Conservation (phyloP, 2,797 vertebrate genomes). For the Acipenser ruthenus region DNA sequence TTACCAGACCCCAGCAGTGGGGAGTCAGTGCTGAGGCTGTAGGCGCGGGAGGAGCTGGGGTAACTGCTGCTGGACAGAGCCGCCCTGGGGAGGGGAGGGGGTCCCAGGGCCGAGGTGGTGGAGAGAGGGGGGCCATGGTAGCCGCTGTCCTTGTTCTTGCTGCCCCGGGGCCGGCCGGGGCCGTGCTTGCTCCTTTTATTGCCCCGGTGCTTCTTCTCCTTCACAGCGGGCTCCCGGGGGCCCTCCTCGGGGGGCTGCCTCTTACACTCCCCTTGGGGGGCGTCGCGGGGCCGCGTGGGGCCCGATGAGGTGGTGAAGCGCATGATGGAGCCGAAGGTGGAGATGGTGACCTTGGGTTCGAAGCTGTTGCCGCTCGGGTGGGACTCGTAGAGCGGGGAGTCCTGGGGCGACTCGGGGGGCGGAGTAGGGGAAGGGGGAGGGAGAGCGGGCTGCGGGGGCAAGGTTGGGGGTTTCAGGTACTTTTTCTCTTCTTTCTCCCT, state of each 20-base stretch:
- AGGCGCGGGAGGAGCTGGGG: slow-evolving; percentile 39
- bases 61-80: slow-evolving; percentile 26
- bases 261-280: slow-evolving; percentile 63
- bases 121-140: slow-evolving; percentile 29
- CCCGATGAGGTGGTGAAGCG: slow-evolving; percentile 70
- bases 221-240: slow-evolving; percentile 36
- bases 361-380: slow-evolving; percentile 60
- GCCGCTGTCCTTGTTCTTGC: slow-evolving; percentile 70
- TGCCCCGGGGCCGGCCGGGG: slow-evolving; percentile 76
- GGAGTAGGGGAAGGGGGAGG: slow-evolving; percentile 26
- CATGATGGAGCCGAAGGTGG: slow-evolving; percentile 86
- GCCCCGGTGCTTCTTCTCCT: slow-evolving; percentile 82
- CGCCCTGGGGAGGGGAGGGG: slow-evolving; percentile 34
- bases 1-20: too few species aligned
- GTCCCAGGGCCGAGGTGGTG: slow-evolving; percentile 34
- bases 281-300: slow-evolving; percentile 55
- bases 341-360: slow-evolving; percentile 85
- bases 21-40: too few species aligned
- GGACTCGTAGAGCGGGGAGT: slow-evolving; percentile 42
- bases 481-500: slow-evolving; percentile 71
- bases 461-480: slow-evolving; percentile 61
- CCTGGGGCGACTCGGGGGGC: slow-evolving; percentile 44
- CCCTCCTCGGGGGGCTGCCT: slow-evolving; percentile 40
- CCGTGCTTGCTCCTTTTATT: slow-evolving; percentile 85
- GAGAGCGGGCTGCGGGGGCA: slow-evolving; percentile 45